A percentile compares a stretch with the other conserved stretches of the same genome.
Evolutionary conservation across 30 jellyfish, hydroid and myxozoan genomes (phyloP).

Genomic region (Cassiopea andromeda): DNA sequence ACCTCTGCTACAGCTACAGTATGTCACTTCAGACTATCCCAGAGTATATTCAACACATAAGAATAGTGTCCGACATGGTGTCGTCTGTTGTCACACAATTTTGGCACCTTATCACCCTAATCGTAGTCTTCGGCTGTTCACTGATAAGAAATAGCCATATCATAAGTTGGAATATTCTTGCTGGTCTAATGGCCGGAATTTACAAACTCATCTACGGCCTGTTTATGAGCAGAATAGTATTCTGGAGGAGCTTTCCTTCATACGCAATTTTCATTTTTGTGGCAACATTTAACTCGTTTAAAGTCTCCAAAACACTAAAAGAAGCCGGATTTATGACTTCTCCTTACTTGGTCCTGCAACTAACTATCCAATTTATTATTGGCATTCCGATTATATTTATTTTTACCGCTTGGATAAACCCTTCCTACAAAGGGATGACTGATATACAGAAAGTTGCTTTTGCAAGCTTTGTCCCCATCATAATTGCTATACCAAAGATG

Average conservation of each 20-base stretch:
- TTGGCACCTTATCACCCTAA: conserved; percentile 52
- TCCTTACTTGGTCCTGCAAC: conserved; percentile 14
- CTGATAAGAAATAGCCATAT: conserved; percentile 21
- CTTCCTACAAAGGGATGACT: conserved; percentile 38
- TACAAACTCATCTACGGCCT: conserved; percentile 40
- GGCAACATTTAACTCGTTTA: conserved; percentile 47
- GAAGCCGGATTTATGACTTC: background rate
- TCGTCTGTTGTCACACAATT: conserved; percentile 37
- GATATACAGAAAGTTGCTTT: conserved; percentile 33
- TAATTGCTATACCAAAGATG: conserved; percentile 61
- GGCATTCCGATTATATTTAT: conserved; percentile 62
- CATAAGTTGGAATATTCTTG: conserved; percentile 68
- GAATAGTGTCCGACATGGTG: conserved; percentile 39
- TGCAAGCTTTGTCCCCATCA: conserved; percentile 64
- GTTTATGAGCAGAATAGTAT: conserved; percentile 11
- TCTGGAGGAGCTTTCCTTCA: conserved; percentile 61
- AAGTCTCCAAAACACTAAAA: conserved; percentile 11
- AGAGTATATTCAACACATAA: background rate
- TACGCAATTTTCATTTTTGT: conserved; percentile 39
- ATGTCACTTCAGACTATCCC: conserved; percentile 1
- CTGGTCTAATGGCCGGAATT: conserved; percentile 47
- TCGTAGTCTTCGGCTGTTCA: conserved; percentile 45
- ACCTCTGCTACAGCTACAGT: conserved; percentile 51
- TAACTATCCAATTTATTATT: conserved; percentile 44
- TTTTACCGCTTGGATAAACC: conserved; percentile 61